Conservation (phyloP, 2,888 invertebrate species). For the Rotaria macrura region DNA sequence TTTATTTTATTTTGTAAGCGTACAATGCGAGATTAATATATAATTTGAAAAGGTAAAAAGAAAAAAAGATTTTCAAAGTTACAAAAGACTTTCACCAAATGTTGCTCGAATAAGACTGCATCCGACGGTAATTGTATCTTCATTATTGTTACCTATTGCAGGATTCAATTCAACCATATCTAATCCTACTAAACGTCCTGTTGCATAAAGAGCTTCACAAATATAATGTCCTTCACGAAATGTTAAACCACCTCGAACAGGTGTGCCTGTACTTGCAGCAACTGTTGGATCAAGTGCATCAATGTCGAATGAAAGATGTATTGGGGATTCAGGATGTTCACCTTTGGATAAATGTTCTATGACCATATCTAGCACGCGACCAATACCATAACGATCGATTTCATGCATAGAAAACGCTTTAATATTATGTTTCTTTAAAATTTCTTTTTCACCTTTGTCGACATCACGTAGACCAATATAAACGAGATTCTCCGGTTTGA, state of each 20-base stretch:
- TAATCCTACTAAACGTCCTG: background rate
- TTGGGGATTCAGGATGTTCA: slow-evolving; percentile 39
- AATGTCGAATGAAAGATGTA: slow-evolving; percentile 84
- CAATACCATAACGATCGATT: slow-evolving; percentile 67
- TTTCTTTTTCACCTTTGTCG: slow-evolving; percentile 64
- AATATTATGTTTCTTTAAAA: slow-evolving; percentile 64
- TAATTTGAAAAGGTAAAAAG: no score
- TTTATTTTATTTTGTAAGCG: no score
- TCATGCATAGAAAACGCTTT: slow-evolving; percentile 73
- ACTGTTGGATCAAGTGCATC: slow-evolving; percentile 71
- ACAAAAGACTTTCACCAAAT: background rate
- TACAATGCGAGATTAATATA: no score
- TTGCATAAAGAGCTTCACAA: slow-evolving; percentile 22
- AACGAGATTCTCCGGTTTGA: slow-evolving; percentile 59
- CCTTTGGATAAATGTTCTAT: slow-evolving; percentile 35
- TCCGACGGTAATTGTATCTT: background rate
- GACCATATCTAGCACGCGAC: slow-evolving; percentile 59
- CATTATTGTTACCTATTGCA: background rate
- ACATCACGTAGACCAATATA: slow-evolving; percentile 74
- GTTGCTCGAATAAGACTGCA: background rate
- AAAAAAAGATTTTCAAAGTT: background rate
- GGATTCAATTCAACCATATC: background rate
- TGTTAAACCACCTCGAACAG: slow-evolving; percentile 75
- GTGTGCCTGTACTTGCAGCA: slow-evolving; percentile 77
- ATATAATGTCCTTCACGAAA: slow-evolving; percentile 65